Conservation (phyloP, 1,140 invertebrate genomes). For the Mizuhopecten yessoensis region DNA sequence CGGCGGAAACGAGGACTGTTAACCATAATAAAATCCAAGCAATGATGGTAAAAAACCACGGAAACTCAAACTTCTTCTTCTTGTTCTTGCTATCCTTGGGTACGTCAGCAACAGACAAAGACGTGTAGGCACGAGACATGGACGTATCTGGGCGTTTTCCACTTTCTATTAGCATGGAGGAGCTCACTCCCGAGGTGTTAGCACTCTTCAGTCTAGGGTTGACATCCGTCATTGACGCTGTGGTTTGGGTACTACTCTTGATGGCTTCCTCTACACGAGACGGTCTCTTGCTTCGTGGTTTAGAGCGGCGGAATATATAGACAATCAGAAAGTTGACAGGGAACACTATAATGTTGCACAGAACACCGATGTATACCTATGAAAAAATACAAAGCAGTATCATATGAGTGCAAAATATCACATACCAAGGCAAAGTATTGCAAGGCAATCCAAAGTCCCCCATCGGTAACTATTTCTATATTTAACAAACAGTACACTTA, state of each 20-base stretch:
- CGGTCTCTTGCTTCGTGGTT: conserved; percentile 80
- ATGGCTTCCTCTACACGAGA: conserved; percentile 82
- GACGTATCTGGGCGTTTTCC: conserved; percentile 67
- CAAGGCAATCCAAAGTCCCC: too few species aligned
- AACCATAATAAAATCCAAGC: conserved; percentile 84
- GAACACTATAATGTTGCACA: conserved; percentile 84
- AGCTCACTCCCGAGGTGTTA: conserved; percentile 55
- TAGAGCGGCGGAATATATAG: conserved; percentile 83
- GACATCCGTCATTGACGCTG: conserved; percentile 76
- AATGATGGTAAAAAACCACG: conserved; percentile 85
- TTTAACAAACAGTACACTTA: too few species aligned
- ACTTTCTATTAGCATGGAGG: conserved; percentile 63
- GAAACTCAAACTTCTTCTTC: conserved; percentile 81
- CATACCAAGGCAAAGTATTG: too few species aligned
- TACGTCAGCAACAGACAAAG: conserved; percentile 61
- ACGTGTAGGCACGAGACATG: conserved; percentile 64
- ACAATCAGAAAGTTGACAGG: conserved; percentile 85
- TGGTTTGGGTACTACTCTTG: conserved; percentile 64
- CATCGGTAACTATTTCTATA: too few species aligned
- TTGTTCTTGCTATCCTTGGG: conserved; percentile 62
- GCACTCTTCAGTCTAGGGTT: conserved; percentile 70
- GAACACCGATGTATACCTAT: conserved; percentile 82
- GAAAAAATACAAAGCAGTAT: conserved; percentile 57
- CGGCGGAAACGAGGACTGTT: conserved; percentile 82
- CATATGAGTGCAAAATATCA: too few species aligned